Evolutionary conservation across 1,140 invertebrate genomes (phyloP).

Genomic region (Penaeus chinensis): DNA sequence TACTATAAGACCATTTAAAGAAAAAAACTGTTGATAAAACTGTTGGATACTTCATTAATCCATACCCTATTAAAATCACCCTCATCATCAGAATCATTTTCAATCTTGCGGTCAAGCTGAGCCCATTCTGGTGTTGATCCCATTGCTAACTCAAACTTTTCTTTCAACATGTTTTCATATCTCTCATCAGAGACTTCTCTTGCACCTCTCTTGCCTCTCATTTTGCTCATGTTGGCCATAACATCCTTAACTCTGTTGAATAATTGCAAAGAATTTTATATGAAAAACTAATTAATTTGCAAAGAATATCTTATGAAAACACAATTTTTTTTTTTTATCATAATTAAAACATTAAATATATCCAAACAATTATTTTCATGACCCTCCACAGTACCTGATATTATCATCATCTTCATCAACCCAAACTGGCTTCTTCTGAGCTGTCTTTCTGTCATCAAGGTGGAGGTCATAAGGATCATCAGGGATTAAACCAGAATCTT

Average conservation of each 20-base stretch:
- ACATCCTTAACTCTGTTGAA: conserved; percentile 45
- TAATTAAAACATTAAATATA: neutral
- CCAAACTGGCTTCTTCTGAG: conserved; percentile 30
- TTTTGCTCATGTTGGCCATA: conserved; percentile 36
- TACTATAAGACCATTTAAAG: conserved; percentile 68
- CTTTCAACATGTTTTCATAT: conserved; percentile 76
- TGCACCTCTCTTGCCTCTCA: conserved; percentile 35
- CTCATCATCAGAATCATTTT: conserved; percentile 69
- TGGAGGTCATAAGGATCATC: conserved; percentile 25
- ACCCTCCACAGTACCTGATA: conserved; percentile 1
- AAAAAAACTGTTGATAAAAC: neutral
- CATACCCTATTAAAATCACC: conserved; percentile 68
- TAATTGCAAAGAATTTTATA: neutral
- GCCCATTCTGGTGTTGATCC: conserved; percentile 81
- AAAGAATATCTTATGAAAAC: neutral
- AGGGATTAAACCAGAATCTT: neutral
- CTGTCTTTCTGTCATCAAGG: neutral
- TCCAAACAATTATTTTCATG: neutral
- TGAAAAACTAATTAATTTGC: neutral
- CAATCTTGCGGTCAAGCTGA: conserved; percentile 70
- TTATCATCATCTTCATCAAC: conserved; percentile 47
- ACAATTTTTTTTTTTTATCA: too few species aligned
- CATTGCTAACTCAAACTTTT: conserved; percentile 76
- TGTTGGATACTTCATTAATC: conserved; percentile 69
- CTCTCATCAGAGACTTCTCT: conserved; percentile 66